These are phyloP conservation scores for Teleiodes luculella DNA, from an alignment of 2,888 invertebrate species.

Conservation along the genomic window DNA sequence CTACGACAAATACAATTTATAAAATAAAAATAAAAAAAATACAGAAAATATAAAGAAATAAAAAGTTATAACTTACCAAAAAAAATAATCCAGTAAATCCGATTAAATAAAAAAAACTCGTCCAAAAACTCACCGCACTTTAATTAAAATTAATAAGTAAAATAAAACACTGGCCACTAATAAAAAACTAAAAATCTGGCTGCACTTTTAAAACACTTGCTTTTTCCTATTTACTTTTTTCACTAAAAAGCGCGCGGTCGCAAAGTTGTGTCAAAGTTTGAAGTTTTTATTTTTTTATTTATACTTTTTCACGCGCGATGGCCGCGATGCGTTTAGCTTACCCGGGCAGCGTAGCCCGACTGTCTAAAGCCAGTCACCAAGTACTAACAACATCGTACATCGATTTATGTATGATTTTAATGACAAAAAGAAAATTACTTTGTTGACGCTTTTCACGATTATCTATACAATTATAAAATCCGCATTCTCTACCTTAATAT, in stretches of 20 bases:
- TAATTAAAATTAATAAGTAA: neutral
- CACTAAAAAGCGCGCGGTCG: constrained; percentile 35
- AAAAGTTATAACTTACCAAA: constrained; percentile 3
- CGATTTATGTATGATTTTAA: neutral
- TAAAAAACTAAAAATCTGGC: too few relatives aligned
- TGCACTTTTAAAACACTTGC: constrained; percentile 22
- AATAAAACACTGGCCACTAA: neutral
- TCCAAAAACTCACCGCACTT: constrained; percentile 5
- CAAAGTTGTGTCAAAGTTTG: constrained; percentile 13
- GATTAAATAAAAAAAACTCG: neutral
- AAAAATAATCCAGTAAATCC: neutral
- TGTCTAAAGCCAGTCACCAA: constrained; percentile 24
- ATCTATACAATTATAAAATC: neutral
- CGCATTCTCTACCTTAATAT: neutral
- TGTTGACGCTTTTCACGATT: neutral
- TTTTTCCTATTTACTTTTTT: constrained; percentile 21
- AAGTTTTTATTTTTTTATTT: constrained; percentile 23
- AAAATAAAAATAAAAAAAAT: neutral
- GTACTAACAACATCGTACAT: neutral
- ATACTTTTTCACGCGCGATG: constrained; percentile 10
- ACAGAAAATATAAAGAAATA: neutral
- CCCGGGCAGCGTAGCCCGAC: constrained; percentile 41
- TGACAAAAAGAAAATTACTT: neutral
- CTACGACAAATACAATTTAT: too few relatives aligned
- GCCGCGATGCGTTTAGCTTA: constrained; percentile 30